Evolutionary conservation across 2,888 invertebrate species (phyloP), one percentile per base, ranked within the genome.

Genomic region (Campaea margaritaria): DNA sequence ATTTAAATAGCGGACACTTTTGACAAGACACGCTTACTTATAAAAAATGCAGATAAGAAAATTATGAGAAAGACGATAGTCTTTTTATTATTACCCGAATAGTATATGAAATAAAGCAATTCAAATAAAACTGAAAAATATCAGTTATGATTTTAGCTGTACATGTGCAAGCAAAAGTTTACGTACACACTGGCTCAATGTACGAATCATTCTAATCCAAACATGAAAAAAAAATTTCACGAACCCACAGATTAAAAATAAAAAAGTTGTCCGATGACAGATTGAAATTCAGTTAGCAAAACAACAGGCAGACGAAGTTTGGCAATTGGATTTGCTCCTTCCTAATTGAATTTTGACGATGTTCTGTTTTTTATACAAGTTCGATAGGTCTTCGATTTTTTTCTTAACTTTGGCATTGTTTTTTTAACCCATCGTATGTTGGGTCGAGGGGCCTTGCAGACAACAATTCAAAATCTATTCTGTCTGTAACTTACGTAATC

Each of bases 341-440:
- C 73, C 70, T 78, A 79, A 79, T 76, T 78, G 75, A 76, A 72
- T 79, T 79, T 72, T 73, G 70, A 69, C 69, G 72, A 76, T 76
- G 75, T 76, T 74, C 75, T 72, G 68, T 67, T 53, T 72, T 73
- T 68, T 72, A 71, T 72, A 73, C 71, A 75, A 59, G 61, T 59
- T 67, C 67, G 65, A 65, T 48, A 54, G 44, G 67, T 65, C 44
- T 64, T 66, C 54, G 62, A 58, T 66, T 70, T 69, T n/a, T 69
- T 49, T 47, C 54, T 42, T 31, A 28, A 51, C 15, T 52, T 54
- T 21, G 11, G n/a, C 11, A 16, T 11, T 21, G 21, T 21, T 21
- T 21, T 21, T 21, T 21, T 21, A 3, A 3, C 5, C 21, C n/a
- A n/a, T 3, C 21, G 2, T 21, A 3, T 21, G 21, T 21, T 21